Evolutionary conservation across 2,888 invertebrate genomes (phyloP), one percentile per base, ranked within the genome.

Genomic region (Pollenia griseotomentosa): DNA sequence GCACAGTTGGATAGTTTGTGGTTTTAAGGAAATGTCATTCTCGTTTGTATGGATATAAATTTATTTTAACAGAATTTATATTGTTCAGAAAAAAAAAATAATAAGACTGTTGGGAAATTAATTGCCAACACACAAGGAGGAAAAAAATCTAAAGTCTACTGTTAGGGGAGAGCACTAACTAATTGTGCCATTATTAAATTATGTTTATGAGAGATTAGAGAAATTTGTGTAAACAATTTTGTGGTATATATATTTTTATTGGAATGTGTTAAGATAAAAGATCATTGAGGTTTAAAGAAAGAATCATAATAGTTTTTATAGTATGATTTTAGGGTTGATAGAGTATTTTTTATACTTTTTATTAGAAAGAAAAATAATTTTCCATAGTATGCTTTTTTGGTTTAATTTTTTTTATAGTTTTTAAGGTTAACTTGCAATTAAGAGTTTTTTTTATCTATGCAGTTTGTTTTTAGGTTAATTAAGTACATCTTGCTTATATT

Each of bases 1-100:
- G 59, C 59, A 61, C 73, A 74, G 79, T 84, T 74, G 73, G 53
- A 84, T 68, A 79, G 66, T 74, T 80, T 84, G 84, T 68, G 84
- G 79, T 80, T 74, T 33, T 19, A 55, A 23, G 74, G n/a, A 61
- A 71, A 71, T 83, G 55, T 63, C 80, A 9, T 73, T 33, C 55
- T 7, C 55, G 79, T 79, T 61, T 81, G 23, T 33, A 55, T 48
- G 19, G 53, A 33, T 42, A 40, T 12, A 57, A 66, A 68, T 16
- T 51, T 53, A 6, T 14, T 46, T 73, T 57, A 44, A 11, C 6
- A 61, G 42, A 42, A 61, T 19, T 61, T 19, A 12, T 61, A 42
- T 53, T 51, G n/a, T 44, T 63, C n/a, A 48, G 10, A 57, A 14
- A 65, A 55, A 73, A 57, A 55, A 48, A n/a, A n/a, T n/a, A n/a